Percentiles rank a stretch among this genome's conserved stretches.
Conservation (phyloP, 2,888 invertebrate genomes). For the Tachina grossa region DNA sequence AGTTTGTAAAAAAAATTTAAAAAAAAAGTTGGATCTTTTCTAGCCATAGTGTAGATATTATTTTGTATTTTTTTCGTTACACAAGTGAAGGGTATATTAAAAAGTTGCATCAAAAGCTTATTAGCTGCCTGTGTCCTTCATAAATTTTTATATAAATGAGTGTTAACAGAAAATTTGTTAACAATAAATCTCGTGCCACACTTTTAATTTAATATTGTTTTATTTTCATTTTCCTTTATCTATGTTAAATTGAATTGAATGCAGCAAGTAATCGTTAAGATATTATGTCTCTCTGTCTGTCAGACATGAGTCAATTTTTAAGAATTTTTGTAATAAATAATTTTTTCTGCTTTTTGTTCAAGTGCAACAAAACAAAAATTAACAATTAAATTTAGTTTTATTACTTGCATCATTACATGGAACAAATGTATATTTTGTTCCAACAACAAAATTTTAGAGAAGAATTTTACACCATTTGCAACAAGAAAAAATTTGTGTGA, state of each 20-base stretch:
- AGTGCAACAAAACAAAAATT: conserved; percentile 15
- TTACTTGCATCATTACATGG: background rate
- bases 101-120: background rate
- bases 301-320: conserved; percentile 24
- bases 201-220: conserved; percentile 17
- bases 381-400: conserved; percentile 35
- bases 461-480: background rate
- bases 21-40: too few species aligned
- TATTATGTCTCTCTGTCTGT: background rate
- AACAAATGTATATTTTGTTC: background rate
- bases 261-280: conserved; percentile 16
- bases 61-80: background rate
- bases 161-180: conserved; percentile 15
- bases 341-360: background rate
- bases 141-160: background rate
- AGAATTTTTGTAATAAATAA: conserved; percentile 17
- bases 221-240: background rate
- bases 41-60: too few species aligned
- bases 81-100: background rate
- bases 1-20: background rate
- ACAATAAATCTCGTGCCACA: conserved; percentile 33
- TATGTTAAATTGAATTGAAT: conserved; percentile 17
- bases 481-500: background rate
- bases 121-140: conserved; percentile 1
- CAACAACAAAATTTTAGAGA: background rate